Base-by-base conservation (phyloP, 2,888 invertebrate species). In the Caenorhabditis japonica region DNA sequence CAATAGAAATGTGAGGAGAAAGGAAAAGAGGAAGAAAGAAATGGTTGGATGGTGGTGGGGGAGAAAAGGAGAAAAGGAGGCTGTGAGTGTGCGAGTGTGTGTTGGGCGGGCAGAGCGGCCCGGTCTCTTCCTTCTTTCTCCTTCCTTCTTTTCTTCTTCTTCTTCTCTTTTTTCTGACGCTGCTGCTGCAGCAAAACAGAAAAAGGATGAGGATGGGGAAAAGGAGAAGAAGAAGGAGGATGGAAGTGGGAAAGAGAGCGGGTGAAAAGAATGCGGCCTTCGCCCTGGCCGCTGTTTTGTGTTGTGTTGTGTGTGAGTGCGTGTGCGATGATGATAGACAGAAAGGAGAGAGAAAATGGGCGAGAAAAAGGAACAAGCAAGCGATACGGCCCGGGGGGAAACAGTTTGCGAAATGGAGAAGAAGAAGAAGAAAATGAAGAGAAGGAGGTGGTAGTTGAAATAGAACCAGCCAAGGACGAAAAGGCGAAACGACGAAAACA, bases 1-100 rank as follows among this genome's bases (percentile, higher is more conserved):
- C 12, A 19, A 12, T 23, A 15, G 33, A 43, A 43, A 27, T 23
- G 19, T 10, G 47, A 43, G 23, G 56, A 43, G 43, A 30, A 19
- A 43, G 33, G 49, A 56, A 56, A 56, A 34, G 53, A 30, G 17
- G 59, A 38, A 36, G 39, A 69, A 53, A 39, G 55, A 44, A 55
- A 33, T 30, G 69, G 36, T 30, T n/a, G n/a, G n/a, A n/a, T n/a
- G n/a, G n/a, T n/a, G 17, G 41, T 47, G 59, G 30, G 30, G 10
- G 30, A 30, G 30, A 30, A 30, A 30, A 10, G 10, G 30, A 30
- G 30, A 30, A 10, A 30, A 10, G 30, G 30, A 30, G 30, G 10
- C 7, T 10, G 30, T 10, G 30, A 30, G 5, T 30, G 30, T 30
- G 30, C n/a, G n/a, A n/a, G n/a, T n/a, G n/a, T n/a, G n/a, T n/a